These are phyloP conservation scores for Ichneumon xanthorius DNA, from an alignment of 2,888 invertebrate species.

Conservation along the genomic window DNA sequence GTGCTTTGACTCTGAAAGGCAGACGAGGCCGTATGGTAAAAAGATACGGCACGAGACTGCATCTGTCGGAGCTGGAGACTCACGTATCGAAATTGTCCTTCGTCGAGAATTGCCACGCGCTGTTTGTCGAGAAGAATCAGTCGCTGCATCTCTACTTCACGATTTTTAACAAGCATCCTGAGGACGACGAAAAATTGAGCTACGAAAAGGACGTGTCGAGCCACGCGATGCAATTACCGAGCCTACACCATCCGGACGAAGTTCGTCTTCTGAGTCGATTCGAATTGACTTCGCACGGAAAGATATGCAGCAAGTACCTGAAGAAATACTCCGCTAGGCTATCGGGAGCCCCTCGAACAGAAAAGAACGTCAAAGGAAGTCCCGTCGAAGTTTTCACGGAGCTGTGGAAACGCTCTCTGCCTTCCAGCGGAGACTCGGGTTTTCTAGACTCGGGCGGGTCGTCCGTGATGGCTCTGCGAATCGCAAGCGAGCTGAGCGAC, in stretches of 20 bases:
- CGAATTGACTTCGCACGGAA: conserved; percentile 90
- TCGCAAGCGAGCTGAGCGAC: conserved; percentile 87
- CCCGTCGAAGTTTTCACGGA: conserved; percentile 68
- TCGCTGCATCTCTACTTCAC: conserved; percentile 85
- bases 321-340: conserved; percentile 77
- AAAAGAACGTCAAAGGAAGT: conserved; percentile 73
- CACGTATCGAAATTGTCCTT: conserved; percentile 84
- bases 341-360: conserved; percentile 77
- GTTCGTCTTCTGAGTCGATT: conserved; percentile 87
- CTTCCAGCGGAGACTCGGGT: conserved; percentile 79
- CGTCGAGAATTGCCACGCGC: conserved; percentile 86
- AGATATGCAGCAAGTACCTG: conserved; percentile 87
- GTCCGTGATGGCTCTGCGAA: conserved; percentile 89
- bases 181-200: conserved; percentile 76
- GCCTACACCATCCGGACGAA: conserved; percentile 88
- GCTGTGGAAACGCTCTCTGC: conserved; percentile 75
- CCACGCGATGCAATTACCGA: conserved; percentile 85
- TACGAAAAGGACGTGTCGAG: conserved; percentile 75
- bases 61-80: conserved; percentile 87
- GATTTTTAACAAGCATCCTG: conserved; percentile 74
- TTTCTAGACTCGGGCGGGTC: conserved; percentile 90
- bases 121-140: conserved; percentile 85
- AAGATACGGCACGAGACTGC: conserved; percentile 90
- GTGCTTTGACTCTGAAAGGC: conserved; percentile 88
- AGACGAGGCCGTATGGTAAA: conserved; percentile 91